A percentile compares a stretch with the other conserved stretches of the same genome.
These are phyloP conservation scores for Centropristis striata DNA, from an alignment of 2,113 vertebrate species.

Conservation along the genomic window DNA sequence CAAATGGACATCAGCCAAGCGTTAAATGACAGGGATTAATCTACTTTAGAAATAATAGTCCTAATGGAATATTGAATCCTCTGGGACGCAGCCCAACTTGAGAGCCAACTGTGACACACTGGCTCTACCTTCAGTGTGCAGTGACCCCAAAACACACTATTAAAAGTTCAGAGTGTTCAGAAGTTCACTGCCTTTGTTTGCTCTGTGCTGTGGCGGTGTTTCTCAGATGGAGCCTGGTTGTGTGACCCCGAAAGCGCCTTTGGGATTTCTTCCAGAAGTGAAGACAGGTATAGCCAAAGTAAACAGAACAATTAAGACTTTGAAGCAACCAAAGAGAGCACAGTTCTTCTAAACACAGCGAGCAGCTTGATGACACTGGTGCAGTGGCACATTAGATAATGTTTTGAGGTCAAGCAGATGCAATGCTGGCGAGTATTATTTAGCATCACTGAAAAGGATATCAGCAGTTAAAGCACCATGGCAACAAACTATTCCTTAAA, in stretches of 20 bases:
- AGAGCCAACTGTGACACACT: constrained; percentile 61
- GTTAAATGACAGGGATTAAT: constrained; percentile 85
- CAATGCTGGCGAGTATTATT: background rate
- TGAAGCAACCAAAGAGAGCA: background rate
- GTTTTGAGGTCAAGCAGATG: background rate
- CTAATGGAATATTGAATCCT: constrained; percentile 80
- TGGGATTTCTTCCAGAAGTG: constrained; percentile 22
- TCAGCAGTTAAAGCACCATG: background rate
- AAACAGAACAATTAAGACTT: constrained; percentile 34
- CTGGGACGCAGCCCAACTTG: constrained; percentile 61
- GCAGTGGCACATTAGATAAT: background rate
- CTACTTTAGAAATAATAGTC: constrained; percentile 82
- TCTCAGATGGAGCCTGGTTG: constrained; percentile 22
- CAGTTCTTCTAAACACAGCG: background rate
- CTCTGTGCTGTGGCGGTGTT: constrained; percentile 7
- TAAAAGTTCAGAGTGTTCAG: constrained; percentile 70
- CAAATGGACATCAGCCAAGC: constrained; percentile 83
- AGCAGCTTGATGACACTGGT: background rate
- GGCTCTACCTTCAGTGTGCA: constrained; percentile 46
- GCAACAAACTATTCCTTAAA: background rate
- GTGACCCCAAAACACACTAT: constrained; percentile 73
- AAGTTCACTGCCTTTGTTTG: constrained; percentile 63
- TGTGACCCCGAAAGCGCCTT: constrained; percentile 22
- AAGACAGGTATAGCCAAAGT: constrained; percentile 16
- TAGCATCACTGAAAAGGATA: background rate